Conservation (phyloP, 1,140 invertebrate species). For the Pissodes strobi region DNA sequence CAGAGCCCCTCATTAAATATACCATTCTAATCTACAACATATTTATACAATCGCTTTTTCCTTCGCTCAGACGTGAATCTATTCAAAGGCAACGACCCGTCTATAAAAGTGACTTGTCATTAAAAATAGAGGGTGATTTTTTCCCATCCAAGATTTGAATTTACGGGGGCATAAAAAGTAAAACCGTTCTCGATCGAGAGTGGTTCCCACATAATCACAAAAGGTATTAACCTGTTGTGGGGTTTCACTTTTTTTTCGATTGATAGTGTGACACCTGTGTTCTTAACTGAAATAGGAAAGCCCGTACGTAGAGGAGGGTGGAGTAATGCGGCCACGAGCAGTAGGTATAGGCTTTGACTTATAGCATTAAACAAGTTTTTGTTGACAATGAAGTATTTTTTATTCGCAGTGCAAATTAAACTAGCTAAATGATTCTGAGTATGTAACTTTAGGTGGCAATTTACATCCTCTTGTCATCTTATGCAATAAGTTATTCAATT, state of each 20-base stretch:
- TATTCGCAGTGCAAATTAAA: no score
- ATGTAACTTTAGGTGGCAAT: no score
- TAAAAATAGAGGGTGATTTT: slow-evolving; percentile 34
- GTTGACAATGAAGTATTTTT: no score
- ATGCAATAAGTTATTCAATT: no score
- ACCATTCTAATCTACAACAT: not conserved
- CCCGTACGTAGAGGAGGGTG: slow-evolving; percentile 3
- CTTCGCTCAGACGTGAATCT: not conserved
- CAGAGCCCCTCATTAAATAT: slow-evolving; percentile 12
- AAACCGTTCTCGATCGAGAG: slow-evolving; percentile 29
- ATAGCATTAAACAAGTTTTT: no score
- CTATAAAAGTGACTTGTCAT: slow-evolving; percentile 13
- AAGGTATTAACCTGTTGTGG: slow-evolving; percentile 49
- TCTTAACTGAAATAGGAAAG: slow-evolving; percentile 3
- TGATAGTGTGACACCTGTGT: slow-evolving; percentile 39
- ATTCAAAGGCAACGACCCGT: slow-evolving; percentile 14
- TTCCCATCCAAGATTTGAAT: slow-evolving; percentile 32
- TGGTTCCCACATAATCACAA: slow-evolving; percentile 51
- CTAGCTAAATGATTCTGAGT: no score
- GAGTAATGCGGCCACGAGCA: no score
- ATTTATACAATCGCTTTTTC: slow-evolving; percentile 16
- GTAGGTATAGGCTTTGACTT: no score
- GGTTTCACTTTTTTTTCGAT: slow-evolving; percentile 36
- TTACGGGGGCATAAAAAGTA: slow-evolving; percentile 35
- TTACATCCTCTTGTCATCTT: no score